Base-by-base conservation (phyloP, 2,888 invertebrate species). In the Apamea crenata region DNA sequence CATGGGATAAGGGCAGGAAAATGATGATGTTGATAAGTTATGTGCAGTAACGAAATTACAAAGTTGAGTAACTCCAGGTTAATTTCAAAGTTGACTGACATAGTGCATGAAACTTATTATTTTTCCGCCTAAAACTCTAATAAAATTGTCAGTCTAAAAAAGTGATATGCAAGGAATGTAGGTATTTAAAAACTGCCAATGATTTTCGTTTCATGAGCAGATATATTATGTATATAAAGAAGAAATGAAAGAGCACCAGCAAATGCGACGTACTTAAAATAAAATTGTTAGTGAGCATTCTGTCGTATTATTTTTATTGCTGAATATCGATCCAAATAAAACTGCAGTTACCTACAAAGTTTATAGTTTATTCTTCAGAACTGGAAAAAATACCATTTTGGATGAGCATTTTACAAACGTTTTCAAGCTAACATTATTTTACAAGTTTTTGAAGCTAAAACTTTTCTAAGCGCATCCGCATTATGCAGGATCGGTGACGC, bases 281-380 rank as follows among this genome's bases (percentile, higher is more conserved):
- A 63, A 50, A 77, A 44, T 21, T 18, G n/a, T 63, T 40, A 32
- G 40, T 50, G 36, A 50, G 25, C 40, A 40, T 79, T 79, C 10
- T 53, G 25, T 69, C 25, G 32, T 69, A 69, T 79, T 79, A 63
- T 69, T 79, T 78, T 78, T 40, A 69, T 32, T 50, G 32, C 16
- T 32, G 7, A 44, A 10, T 40, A 77, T 67, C 12, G 50, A 68
- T 67, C 18, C n/a, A 56, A 78, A 25, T 67, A 2, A 78, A 67
- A 71, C 50, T 74, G 72, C 6, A 40, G 16, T 29, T 40, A 40
- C 32, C 69, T 25, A 71, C 29, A 53, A 18, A 29, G 72, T 53
- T 7, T 59, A 40, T 7, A 40, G 29, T 40, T 44, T 7, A 25
- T 25, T 73, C 5, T 40, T n/a, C 40, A 25, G 40, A 53, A 74